phyloP scores from a whole-genome alignment of 2,113 vertebrate genomes.

The Misgurnus anguillicaudatus region DNA sequence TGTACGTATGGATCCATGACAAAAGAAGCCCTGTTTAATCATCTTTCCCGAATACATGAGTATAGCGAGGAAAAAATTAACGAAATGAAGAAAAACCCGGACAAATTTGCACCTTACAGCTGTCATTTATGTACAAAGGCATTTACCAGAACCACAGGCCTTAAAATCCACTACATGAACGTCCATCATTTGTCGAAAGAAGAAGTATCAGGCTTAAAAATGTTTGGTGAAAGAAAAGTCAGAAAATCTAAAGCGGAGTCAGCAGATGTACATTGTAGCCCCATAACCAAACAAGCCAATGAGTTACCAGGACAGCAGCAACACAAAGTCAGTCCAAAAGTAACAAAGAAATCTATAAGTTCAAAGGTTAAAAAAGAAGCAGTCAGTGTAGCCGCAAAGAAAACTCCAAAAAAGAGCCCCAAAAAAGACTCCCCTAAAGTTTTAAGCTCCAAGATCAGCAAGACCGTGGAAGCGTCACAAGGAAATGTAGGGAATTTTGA shows the following conservation, averaged over 20 bases:
- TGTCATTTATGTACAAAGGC: conserved; percentile 95
- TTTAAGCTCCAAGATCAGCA: background rate
- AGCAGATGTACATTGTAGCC: background rate
- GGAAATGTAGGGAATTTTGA: background rate
- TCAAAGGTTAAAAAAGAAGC: conserved; percentile 6
- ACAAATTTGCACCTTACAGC: conserved; percentile 92
- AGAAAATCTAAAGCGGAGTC: background rate
- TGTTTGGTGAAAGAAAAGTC: conserved; percentile 76
- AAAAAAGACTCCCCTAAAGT: background rate
- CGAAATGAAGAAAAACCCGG: conserved; percentile 92
- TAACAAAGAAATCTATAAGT: background rate
- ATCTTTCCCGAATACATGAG: conserved; percentile 90
- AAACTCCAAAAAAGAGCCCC: background rate
- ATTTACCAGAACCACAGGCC: conserved; percentile 96
- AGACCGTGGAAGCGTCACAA: background rate
- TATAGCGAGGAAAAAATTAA: conserved; percentile 90
- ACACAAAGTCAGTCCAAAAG: conserved; percentile 8
- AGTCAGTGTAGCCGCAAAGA: background rate
- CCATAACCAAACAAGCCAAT: background rate
- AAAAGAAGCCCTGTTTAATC: conserved; percentile 95
- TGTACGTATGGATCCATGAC: conserved; percentile 97
- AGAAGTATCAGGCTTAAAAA: conserved; percentile 91
- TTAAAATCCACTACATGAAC: conserved; percentile 95
- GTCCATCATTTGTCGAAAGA: conserved; percentile 91
- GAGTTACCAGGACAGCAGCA: background rate